Conservation (phyloP, 2,797 vertebrate species). For the Myotis daubentonii region DNA sequence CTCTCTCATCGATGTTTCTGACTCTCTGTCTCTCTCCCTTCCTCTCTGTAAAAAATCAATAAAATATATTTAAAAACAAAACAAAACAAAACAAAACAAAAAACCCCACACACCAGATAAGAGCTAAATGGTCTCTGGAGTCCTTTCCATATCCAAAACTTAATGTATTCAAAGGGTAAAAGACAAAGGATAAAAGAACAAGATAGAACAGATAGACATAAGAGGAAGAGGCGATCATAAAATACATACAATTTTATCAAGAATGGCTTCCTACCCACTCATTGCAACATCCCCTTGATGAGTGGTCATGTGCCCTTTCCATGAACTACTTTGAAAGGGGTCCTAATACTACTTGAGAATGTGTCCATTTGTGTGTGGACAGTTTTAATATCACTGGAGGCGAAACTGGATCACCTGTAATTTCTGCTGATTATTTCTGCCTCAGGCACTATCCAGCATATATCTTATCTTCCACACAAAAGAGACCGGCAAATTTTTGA, state of each 20-base stretch:
- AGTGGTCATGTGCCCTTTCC: neutral
- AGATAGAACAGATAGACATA: neutral
- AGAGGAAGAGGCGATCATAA: neutral
- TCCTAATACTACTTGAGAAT: neutral
- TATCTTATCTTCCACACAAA: neutral
- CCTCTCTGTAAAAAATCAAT: too few species aligned
- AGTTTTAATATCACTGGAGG: neutral
- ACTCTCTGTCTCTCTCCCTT: too few species aligned
- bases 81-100: too few species aligned
- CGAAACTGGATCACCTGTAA: neutral
- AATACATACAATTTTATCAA: neutral
- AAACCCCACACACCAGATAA: neutral
- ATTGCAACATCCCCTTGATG: neutral
- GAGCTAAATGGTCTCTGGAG: neutral
- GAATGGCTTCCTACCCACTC: neutral
- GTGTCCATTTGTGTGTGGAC: neutral
- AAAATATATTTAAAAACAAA: too few species aligned
- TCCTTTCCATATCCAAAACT: slow-evolving; percentile 11
- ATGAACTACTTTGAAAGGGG: neutral
- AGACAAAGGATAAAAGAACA: neutral
- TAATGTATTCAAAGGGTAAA: neutral
- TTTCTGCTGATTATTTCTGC: slow-evolving; percentile 15
- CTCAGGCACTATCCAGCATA: neutral
- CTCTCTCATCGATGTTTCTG: too few species aligned
- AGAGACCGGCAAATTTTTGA: neutral